phyloP scores from a whole-genome alignment of 92 coral and sea anemone genomes.

The Phenganax subtilis region DNA sequence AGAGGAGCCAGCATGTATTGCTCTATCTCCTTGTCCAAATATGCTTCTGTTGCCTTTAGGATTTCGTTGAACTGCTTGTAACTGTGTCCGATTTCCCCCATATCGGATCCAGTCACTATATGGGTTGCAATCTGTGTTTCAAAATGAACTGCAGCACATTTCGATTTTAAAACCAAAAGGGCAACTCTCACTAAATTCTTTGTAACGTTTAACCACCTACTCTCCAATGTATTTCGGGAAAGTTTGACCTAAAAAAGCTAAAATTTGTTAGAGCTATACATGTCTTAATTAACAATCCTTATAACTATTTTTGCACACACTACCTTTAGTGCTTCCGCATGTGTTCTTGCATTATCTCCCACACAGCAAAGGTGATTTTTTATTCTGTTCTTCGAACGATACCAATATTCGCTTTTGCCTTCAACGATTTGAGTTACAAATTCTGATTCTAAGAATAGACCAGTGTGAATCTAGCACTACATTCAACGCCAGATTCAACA shows the following conservation, averaged over 20 bases:
- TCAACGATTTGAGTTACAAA: slow-evolving; percentile 10
- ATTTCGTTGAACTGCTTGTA: slow-evolving; percentile 24
- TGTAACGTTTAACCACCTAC: slow-evolving; percentile 11
- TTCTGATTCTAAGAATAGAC: slow-evolving; percentile 22
- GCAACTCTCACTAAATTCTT: slow-evolving; percentile 30
- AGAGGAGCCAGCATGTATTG: too few species aligned
- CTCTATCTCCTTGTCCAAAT: slow-evolving; percentile 19
- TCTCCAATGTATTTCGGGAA: slow-evolving; percentile 3
- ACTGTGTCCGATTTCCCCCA: slow-evolving; percentile 32
- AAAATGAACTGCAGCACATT: slow-evolving; percentile 30
- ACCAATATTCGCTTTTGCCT: slow-evolving; percentile 14
- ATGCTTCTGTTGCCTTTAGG: slow-evolving; percentile 17
- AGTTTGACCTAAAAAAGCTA: slow-evolving; percentile 13
- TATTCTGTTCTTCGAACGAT: neutral
- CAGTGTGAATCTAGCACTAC: too few species aligned
- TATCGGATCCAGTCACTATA: slow-evolving; percentile 25
- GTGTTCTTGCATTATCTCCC: slow-evolving; percentile 35
- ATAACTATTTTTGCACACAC: neutral
- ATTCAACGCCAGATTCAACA: too few species aligned
- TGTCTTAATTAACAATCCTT: neutral
- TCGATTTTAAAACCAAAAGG: slow-evolving; percentile 23
- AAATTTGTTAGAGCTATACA: neutral
- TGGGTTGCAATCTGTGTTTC: slow-evolving; percentile 34
- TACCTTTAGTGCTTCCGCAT: slow-evolving; percentile 30
- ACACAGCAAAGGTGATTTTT: slow-evolving; percentile 8